Evolutionary conservation across 2,797 vertebrate genomes (phyloP).

Genomic region (Cyclura pinguis): DNA sequence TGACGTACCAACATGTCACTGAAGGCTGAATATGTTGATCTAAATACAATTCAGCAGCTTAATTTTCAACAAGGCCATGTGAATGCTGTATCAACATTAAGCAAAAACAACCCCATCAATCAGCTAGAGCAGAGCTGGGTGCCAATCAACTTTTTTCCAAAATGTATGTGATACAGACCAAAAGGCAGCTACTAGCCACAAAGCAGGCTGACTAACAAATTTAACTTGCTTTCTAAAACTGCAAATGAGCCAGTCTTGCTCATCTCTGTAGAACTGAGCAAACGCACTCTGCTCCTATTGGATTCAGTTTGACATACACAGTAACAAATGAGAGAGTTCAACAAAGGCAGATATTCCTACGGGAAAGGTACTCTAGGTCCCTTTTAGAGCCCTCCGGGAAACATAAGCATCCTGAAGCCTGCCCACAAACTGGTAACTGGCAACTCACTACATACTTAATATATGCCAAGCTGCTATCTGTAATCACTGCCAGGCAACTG

Average conservation of each 20-base stretch:
- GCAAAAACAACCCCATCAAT: not conserved
- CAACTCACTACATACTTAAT: too few relatives aligned
- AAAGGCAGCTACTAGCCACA: not conserved
- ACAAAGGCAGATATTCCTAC: not conserved
- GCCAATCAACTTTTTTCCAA: not conserved
- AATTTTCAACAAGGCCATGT: too few relatives aligned
- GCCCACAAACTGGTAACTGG: not conserved
- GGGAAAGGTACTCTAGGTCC: not conserved
- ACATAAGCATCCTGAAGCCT: too few relatives aligned
- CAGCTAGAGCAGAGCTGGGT: not conserved
- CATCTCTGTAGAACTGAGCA: not conserved
- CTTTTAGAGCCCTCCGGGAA: not conserved
- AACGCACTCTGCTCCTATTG: not conserved
- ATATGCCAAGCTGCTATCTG: too few relatives aligned
- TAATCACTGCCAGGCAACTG: not conserved
- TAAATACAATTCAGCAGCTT: not conserved
- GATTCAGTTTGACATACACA: not conserved
- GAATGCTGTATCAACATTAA: not conserved
- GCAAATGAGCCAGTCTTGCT: not conserved
- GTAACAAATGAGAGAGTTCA: not conserved
- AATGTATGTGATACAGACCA: not conserved
- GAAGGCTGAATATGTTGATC: not conserved
- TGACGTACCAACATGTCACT: not conserved
- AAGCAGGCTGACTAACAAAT: not conserved
- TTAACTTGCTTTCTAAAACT: not conserved